These are phyloP conservation scores for Siniperca obscura DNA, from an alignment of 2,797 vertebrate genomes.

Conservation along the genomic window DNA sequence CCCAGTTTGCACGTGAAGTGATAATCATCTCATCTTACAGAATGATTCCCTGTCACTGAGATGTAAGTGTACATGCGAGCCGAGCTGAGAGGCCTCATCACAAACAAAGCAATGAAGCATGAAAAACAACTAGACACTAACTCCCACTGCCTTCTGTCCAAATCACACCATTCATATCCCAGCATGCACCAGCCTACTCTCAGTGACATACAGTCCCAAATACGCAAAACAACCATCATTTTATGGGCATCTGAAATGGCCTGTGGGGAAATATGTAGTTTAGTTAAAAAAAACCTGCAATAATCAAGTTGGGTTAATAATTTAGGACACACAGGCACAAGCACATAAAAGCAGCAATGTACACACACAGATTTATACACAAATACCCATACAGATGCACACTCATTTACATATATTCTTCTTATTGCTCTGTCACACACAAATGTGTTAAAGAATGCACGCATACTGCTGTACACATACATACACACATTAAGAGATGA, in stretches of 20 bases:
- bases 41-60: conserved; percentile 28
- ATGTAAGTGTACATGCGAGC: conserved; percentile 21
- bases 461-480: conserved; percentile 14
- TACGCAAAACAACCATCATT: conserved; percentile 62
- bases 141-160: conserved; percentile 75
- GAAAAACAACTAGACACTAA: conserved; percentile 62
- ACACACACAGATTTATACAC: conserved; percentile 19
- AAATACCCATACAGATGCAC: conserved; percentile 18
- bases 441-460: conserved; percentile 1
- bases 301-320: conserved; percentile 71
- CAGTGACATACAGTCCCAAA: conserved; percentile 61
- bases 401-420: conserved; percentile 24
- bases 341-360: conserved; percentile 36
- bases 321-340: conserved; percentile 44
- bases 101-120: conserved; percentile 59
- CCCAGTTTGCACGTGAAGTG: conserved; percentile 8
- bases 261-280: conserved; percentile 77
- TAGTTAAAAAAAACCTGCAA: conserved; percentile 50
- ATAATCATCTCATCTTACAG: conserved; percentile 50
- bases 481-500: conserved; percentile 45
- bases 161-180: conserved; percentile 72
- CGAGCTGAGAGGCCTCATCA: conserved; percentile 31
- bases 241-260: conserved; percentile 65
- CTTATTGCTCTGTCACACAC: conserved; percentile 27
- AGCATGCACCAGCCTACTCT: conserved; percentile 65